phyloP scores from a whole-genome alignment of 2,797 vertebrate genomes.

The Huso huso region DNA sequence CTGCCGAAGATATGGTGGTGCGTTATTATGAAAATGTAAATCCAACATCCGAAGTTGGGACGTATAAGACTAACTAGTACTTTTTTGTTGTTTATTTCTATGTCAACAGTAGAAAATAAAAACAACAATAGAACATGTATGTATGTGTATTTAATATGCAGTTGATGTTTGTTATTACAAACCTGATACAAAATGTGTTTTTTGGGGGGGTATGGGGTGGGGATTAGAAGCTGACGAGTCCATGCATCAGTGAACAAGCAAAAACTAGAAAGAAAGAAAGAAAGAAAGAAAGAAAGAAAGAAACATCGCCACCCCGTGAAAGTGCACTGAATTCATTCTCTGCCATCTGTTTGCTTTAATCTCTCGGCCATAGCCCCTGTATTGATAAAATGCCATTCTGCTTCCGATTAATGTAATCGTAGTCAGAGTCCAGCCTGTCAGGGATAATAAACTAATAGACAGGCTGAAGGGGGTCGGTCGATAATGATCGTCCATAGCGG shows the following conservation, averaged over 20 bases:
- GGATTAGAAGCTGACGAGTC: no score
- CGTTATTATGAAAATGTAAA: no score
- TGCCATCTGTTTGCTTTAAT: slow-evolving; percentile 45
- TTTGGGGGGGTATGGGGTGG: no score
- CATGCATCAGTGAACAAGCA: slow-evolving; percentile 12
- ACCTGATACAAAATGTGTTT: no score
- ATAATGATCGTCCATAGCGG: slow-evolving; percentile 48
- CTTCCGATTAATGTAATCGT: slow-evolving; percentile 77
- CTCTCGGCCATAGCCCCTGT: slow-evolving; percentile 25
- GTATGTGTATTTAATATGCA: no score
- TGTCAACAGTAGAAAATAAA: no score
- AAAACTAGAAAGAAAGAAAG: neutral
- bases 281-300: neutral
- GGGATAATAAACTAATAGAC: slow-evolving; percentile 64
- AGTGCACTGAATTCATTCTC: slow-evolving; percentile 15
- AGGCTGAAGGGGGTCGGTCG: slow-evolving; percentile 37
- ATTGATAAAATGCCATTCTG: slow-evolving; percentile 64
- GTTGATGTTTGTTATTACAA: no score
- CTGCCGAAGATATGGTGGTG: no score
- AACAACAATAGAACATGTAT: no score
- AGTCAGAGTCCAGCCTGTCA: slow-evolving; percentile 58
- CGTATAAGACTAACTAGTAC: no score
- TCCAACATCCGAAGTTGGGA: no score
- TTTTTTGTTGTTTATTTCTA: no score
- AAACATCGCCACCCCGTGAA: slow-evolving; percentile 8